Conservation (phyloP, 2,113 vertebrate genomes). For the Syngnathus typhle region DNA sequence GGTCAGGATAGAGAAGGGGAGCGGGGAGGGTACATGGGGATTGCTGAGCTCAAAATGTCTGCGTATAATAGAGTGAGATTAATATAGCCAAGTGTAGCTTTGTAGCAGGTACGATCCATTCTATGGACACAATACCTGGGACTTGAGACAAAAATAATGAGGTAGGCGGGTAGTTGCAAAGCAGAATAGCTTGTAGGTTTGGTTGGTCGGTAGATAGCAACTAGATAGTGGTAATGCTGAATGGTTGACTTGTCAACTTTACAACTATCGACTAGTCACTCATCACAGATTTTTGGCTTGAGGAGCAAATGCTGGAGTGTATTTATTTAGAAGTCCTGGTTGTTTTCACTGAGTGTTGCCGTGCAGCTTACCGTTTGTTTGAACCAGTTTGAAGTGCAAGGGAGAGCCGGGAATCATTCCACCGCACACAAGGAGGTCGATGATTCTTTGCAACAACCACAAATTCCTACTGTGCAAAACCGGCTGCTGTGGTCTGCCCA, state of each 20-base stretch:
- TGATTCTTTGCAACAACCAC: too few species aligned
- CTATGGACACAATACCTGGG: neutral
- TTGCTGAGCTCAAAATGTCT: conserved; percentile 13
- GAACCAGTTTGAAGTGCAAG: too few species aligned
- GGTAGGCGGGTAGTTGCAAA: neutral
- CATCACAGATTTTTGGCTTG: neutral
- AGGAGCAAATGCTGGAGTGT: neutral
- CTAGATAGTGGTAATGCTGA: too few species aligned
- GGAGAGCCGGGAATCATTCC: too few species aligned
- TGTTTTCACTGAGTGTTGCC: neutral
- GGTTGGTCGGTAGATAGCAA: neutral
- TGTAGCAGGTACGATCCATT: neutral
- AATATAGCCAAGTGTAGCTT: neutral
- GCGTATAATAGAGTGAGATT: neutral
- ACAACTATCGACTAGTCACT: too few species aligned
- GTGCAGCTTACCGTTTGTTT: too few species aligned
- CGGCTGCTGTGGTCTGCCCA: too few species aligned
- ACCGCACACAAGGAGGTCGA: too few species aligned
- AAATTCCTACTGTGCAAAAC: too few species aligned
- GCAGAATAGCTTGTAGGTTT: neutral
- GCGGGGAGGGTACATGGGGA: neutral
- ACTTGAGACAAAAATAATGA: neutral
- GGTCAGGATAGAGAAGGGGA: conserved; percentile 29
- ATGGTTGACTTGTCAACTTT: too few species aligned
- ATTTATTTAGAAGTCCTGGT: neutral